Conservation (phyloP, 2,888 invertebrate species). For the Torymus auratus region DNA sequence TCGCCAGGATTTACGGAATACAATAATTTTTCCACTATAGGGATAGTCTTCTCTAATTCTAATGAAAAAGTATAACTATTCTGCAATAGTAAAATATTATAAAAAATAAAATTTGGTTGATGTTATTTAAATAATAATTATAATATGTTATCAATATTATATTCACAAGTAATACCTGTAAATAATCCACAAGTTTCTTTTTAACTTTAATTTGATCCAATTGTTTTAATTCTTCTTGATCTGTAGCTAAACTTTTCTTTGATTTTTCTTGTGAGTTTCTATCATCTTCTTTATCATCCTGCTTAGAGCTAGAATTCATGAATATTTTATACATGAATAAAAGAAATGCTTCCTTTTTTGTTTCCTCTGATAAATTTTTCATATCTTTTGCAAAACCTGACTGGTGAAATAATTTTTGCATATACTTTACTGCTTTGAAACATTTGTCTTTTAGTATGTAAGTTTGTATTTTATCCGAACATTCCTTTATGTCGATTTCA, state of each 20-base stretch:
- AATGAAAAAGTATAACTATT: constrained; percentile 78
- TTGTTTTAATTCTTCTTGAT: constrained; percentile 74
- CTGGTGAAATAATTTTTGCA: constrained; percentile 59
- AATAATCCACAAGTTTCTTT: constrained; percentile 83
- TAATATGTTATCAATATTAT: not conserved
- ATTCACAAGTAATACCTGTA: constrained; percentile 77
- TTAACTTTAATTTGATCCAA: constrained; percentile 80
- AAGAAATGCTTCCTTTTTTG: constrained; percentile 67
- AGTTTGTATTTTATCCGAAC: constrained; percentile 71
- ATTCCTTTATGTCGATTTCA: constrained; percentile 59
- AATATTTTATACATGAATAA: constrained; percentile 70
- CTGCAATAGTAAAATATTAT: constrained; percentile 68
- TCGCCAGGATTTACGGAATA: constrained; percentile 86
- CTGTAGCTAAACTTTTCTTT: constrained; percentile 42
- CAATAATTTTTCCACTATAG: constrained; percentile 85
- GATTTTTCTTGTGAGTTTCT: constrained; percentile 61
- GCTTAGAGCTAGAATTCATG: constrained; percentile 66
- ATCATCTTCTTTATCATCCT: constrained; percentile 56
- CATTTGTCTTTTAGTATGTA: constrained; percentile 68
- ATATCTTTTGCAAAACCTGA: constrained; percentile 56
- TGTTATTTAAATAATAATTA: not conserved
- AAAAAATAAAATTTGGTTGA: not conserved
- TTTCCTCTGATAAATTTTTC: constrained; percentile 55
- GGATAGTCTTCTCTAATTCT: constrained; percentile 79
- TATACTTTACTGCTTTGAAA: constrained; percentile 65